Base-by-base conservation (phyloP, 1,140 invertebrate species). In the Conus betulinus region DNA sequence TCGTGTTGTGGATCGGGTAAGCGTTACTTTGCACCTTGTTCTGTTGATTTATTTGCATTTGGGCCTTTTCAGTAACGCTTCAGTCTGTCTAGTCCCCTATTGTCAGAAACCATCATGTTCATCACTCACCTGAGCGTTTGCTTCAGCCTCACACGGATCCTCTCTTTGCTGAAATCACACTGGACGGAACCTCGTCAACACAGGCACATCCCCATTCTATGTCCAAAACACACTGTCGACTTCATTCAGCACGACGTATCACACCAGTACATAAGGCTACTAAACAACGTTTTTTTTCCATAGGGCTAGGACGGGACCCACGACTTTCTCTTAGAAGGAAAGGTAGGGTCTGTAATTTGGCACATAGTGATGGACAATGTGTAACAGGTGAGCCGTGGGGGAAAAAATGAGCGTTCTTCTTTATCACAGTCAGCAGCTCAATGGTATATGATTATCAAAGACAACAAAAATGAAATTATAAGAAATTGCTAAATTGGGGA, bases 401-500 rank as follows among this genome's bases (percentile, higher is more conserved):
- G 53, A 81, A 52, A 10, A 23, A 81, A 53, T 13, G 60, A 63
- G 10, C 10, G 60, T 11, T 63, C 4, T 20, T 15, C 17, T 53
- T 52, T 81, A 81, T 81, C 79, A 81, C 79, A 81, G 79, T 51
- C 51, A 81, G 39, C 52, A 81, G 39, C 39, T 81, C 79, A 13
- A 71, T 71, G 23, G 23, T 71, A n/a, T 10, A 71, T 71, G 17
- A 13, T 63, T 71, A 20, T 71, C 23, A 23, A n/a, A 71, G 67
- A 23, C 67, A 1, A 20, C 7, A 23, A 71, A 71, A 71, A 71
- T 20, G 20, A 71, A 71, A 71, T 17, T 0, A 20, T 71, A 23
- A 71, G 0, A 71, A 17, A 7, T 71, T 71, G 67, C 67, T 71
- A 23, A 6, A 71, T 7, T 71, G 67, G 67, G 6, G 15, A 20